These are phyloP conservation scores for Xanthia togata DNA, from an alignment of 2,888 invertebrate genomes.

Conservation along the genomic window DNA sequence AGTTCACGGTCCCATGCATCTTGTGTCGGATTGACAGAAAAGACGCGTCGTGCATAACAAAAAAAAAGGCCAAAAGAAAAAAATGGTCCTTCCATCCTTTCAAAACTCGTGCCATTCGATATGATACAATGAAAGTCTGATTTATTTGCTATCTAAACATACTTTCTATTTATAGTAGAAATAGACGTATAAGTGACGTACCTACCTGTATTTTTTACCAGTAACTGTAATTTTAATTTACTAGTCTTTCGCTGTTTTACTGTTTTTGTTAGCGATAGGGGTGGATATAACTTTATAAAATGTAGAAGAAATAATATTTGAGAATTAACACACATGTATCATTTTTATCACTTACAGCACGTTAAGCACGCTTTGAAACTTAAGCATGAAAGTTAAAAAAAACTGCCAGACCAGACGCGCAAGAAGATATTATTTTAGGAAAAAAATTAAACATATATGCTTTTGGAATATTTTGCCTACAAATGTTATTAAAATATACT, in stretches of 20 bases:
- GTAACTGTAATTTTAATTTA: conserved; percentile 65
- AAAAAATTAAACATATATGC: conserved; percentile 1
- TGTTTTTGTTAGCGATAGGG: conserved; percentile 53
- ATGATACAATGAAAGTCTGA: conserved; percentile 62
- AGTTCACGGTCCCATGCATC: background rate
- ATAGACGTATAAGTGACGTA: conserved; percentile 54
- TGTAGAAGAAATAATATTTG: conserved; percentile 33
- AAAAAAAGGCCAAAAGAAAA: conserved; percentile 8
- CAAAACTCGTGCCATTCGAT: conserved; percentile 60
- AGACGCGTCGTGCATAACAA: background rate
- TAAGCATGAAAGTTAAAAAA: conserved; percentile 17
- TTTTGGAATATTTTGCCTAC: background rate
- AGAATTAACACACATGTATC: conserved; percentile 44
- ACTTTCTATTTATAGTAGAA: conserved; percentile 58
- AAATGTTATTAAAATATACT: background rate
- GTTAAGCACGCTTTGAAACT: conserved; percentile 31
- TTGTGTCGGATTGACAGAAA: conserved; percentile 8
- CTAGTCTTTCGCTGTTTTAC: conserved; percentile 72
- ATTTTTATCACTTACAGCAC: conserved; percentile 55
- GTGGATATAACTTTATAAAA: conserved; percentile 24
- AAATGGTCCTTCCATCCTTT: conserved; percentile 39
- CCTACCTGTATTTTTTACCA: conserved; percentile 65
- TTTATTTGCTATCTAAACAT: conserved; percentile 60
- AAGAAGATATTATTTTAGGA: conserved; percentile 6
- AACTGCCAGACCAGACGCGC: background rate